Evolutionary conservation across 2,113 vertebrate genomes (phyloP), one percentile per base, ranked within the genome.

Genomic region (Pimephales promelas): DNA sequence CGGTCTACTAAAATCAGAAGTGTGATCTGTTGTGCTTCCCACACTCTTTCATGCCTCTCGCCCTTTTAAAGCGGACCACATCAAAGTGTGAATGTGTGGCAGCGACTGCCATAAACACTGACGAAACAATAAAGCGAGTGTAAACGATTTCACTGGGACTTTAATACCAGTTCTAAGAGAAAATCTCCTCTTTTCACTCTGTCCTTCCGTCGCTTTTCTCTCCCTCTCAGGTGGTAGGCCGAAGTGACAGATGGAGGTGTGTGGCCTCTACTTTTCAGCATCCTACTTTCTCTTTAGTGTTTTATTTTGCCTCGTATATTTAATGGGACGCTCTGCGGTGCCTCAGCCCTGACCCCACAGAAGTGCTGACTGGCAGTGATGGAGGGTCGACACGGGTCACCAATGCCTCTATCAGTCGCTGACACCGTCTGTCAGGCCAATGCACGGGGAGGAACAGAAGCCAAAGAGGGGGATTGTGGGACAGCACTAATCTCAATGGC

Each of bases 231-330:
- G 20, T 31, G 24, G n/a, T 16, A 79, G 68, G 20, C 26, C 4
- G 24, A 10, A 43, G 2, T 43, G 40, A 71, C 57, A 72, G 31
- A 68, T 80, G 57, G 43, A 40, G 49, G 47, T 83, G 57, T 79
- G 80, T 71, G 28, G 54, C 52, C 71, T 72, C 18, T 80, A 22
- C 59, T 84, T 79, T 24, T 59, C 47, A 61, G 40, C 18, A 70
- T 70, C 83, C 56, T 72, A 62, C 64, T 84, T 68, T 79, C 66
- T 62, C 54, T 62, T 70, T 79, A 43, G 54, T 40, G 76, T 73
- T 84, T 70, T 87, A 82, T 87, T 85, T 87, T 66, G 79, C 34
- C 57, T 87, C 75, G 22, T 70, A 87, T 87, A 85, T 87, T 85
- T 87, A 87, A 79, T 83, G 86, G 78, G 80, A 61, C 45, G 68